Base-by-base conservation (phyloP, 2,797 vertebrate genomes). In the Rhabdomys pumilio region DNA sequence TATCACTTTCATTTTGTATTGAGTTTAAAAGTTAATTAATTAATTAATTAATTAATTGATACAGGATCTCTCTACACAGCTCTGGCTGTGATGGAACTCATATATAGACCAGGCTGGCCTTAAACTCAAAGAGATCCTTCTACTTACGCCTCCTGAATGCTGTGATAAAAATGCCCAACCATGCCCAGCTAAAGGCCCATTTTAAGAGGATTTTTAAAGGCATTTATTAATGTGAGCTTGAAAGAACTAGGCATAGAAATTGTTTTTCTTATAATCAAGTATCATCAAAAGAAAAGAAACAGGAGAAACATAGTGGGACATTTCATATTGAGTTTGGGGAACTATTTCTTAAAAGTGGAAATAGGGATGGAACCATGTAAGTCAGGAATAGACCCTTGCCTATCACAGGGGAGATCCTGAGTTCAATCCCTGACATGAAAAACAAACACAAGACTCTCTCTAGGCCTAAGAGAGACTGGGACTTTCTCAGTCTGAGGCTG, bases 301-400 rank as follows among this genome's bases (percentile, higher is more conserved):
- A 88, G 50, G 22, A 90, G 53, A 80, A 67, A 77, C 34, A 26
- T n/a, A 55, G 9, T 69, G 12, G 53, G n/a, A 76, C 7, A 26
- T 95, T 69, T 79, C 59, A 67, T 85, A 31, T 89, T 53, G 63
- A 55, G 57, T 87, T 87, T 67, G 47, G 81, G 38, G 38, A 95
- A 53, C 38, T 91, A 9, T 88, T 92, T 97, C 82, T 95, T 93
- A 86, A 90, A 93, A 85, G 59, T n/a, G 31, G 83, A 92, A 83
- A 59, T 75, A 73, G 31, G 67, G 6, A 47, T 31, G 41, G 55
- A 17, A 1, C 19, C 55, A 34, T 50, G 11, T 19, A 84, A 47
- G 14, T 92, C 22, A n/a, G 41, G 73, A 17, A 1, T 38, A 75
- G 69, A 84, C 24, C 12, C 14, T 53, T 76, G 17, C 17, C 24